phyloP scores from a whole-genome alignment of 2,888 invertebrate species.

The Pheosia gnoma region DNA sequence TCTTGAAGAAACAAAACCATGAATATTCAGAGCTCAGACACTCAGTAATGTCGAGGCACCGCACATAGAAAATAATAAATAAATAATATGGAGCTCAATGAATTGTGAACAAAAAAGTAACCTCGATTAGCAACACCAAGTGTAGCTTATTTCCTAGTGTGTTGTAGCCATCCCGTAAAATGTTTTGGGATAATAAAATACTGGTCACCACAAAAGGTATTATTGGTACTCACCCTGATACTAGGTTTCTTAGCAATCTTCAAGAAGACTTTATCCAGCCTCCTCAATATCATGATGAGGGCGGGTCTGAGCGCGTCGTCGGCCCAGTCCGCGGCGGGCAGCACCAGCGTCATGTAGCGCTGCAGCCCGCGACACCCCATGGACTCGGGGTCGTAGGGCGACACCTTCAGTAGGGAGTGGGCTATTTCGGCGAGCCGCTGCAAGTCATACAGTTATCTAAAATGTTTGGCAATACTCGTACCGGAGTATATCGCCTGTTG shows the following conservation, averaged over 20 bases:
- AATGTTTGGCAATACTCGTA: too few relatives aligned
- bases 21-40: too few relatives aligned
- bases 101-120: too few relatives aligned
- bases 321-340: slow-evolving; percentile 98
- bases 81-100: too few relatives aligned
- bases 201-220: not conserved
- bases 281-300: slow-evolving; percentile 93
- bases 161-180: too few relatives aligned
- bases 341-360: slow-evolving; percentile 94
- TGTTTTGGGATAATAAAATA: too few relatives aligned
- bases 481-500: too few relatives aligned
- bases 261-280: slow-evolving; percentile 97
- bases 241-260: slow-evolving; percentile 99
- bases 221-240: slow-evolving; percentile 85
- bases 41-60: too few relatives aligned
- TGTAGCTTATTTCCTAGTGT: too few relatives aligned
- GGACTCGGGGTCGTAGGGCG: slow-evolving; percentile 98
- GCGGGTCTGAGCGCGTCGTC: slow-evolving; percentile 96
- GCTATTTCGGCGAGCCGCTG: slow-evolving; percentile 97
- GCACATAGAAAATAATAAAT: too few relatives aligned
- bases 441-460: not conserved
- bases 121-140: too few relatives aligned
- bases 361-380: slow-evolving; percentile 98
- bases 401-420: slow-evolving; percentile 97
- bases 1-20: too few relatives aligned